phyloP scores from a whole-genome alignment of 2,113 vertebrate genomes.

The Sorex fumeus region DNA sequence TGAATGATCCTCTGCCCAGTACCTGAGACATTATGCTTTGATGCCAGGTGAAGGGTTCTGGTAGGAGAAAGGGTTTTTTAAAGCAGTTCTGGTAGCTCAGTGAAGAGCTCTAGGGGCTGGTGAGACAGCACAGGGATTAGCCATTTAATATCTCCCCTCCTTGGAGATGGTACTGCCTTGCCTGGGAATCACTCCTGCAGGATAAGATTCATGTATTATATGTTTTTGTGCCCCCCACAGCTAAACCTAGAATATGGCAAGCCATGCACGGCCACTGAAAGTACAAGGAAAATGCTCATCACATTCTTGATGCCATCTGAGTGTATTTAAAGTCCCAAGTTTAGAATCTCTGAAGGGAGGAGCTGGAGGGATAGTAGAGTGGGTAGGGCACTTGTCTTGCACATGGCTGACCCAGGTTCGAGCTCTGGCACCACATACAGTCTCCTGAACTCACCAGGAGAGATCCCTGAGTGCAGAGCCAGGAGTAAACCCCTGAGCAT shows the following conservation, averaged over 20 bases:
- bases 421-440: no score
- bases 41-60: background rate
- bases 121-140: no score
- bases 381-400: no score
- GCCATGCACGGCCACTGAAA: background rate
- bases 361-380: background rate
- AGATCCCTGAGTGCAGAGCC: no score
- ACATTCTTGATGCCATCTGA: background rate
- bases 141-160: background rate
- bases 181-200: background rate
- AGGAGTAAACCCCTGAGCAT: no score
- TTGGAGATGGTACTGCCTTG: background rate
- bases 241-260: slow-evolving; percentile 14
- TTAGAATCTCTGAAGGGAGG: background rate
- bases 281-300: background rate
- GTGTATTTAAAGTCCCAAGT: background rate
- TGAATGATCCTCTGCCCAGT: background rate
- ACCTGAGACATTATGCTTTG: background rate
- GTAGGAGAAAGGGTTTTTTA: background rate
- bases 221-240: background rate
- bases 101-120: background rate
- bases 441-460: no score
- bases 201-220: background rate
- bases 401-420: no score
- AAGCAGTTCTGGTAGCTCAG: background rate